Evolutionary conservation across 2,888 invertebrate genomes (phyloP), one percentile per base, ranked within the genome.

Genomic region (Dryomyza anilis): DNA sequence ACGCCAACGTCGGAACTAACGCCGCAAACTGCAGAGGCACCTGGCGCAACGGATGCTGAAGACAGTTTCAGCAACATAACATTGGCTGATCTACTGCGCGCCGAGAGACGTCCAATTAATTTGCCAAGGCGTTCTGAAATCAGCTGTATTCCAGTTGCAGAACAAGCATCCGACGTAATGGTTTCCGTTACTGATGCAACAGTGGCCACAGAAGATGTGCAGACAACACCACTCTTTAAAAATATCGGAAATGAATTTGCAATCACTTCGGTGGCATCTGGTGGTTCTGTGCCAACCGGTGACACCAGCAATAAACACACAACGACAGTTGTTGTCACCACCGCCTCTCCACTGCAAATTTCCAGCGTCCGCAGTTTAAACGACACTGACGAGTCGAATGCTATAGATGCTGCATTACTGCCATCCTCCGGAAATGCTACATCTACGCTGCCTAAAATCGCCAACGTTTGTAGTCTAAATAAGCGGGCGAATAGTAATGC

Each of bases 191-290:
- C 12, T 29, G 29, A 5, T 7, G 4, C 29, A 25, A 8, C 23
- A 16, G 50, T 21, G 21, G 8, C 61, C 19, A 36, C 27, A 16
- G 19, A 12, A 1, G 23, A 39, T 14, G 27, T 27, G 36, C 33
- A 45, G 14, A n/a, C 27, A 10, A 65, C 67, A 19, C 59, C 69
- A 2, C 25, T 70, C 0, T 73, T 73, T 53, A 72, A 60, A 19
- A 69, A 71, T 57, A 48, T 71, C 6, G 61, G 63, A 53, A 70
- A 59, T 14, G 72, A 74, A 14, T 72, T 74, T 62, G 33, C 69
- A 1, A 73, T 75, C 39, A 72, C 73, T 8, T 66, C 69, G 2
- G 72, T 74, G 7, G 61, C 74, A 39, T 52, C 74, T 33, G 67
- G 62, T n/a, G n/a, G n/a, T n/a, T n/a, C n/a, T n/a, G n/a, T n/a